Base-by-base conservation (phyloP, 2,888 invertebrate genomes). In the Drosophila sordidula region DNA sequence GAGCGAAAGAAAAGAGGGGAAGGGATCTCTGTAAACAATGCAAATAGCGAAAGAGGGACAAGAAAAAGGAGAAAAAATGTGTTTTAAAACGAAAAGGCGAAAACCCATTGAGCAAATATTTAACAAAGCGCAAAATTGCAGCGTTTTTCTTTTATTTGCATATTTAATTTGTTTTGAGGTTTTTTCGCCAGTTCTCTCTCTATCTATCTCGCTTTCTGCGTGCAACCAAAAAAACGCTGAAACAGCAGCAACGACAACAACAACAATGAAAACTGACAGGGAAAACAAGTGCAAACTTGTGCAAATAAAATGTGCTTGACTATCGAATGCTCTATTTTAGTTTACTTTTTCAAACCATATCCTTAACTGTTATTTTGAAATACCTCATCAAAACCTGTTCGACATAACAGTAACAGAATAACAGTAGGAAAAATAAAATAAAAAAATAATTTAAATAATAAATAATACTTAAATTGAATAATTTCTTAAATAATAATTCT, bases 91-190 rank as follows among this genome's bases (percentile, higher is more conserved):
- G 57, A 47, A 49, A 44, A 50, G 51, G 50, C 65, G 56, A 72
- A 75, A 73, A 68, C 73, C 70, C 85, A 82, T 83, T 78, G 81
- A 84, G 85, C 75, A 83, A 83, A 83, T 83, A 83, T 83, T 83
- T 85, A 83, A 83, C 87, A 83, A 83, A 87, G 87, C 87, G 76
- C 85, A 85, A 87, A 83, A 83, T 84, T 85, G 83, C 88, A 70
- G 71, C 69, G 78, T 78, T 83, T 81, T 85, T 76, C 69, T 72
- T 81, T 81, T 83, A 83, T 83, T 87, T 83, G 79, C 82, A 87
- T 83, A 84, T 83, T 83, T 83, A 87, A 83, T 83, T 83, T 83
- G 87, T 83, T 83, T 87, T 84, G 87, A 78, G 87, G 85, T 87
- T 82, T 85, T 72, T 59, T 44, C 42, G 11, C 22, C 11, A 6